These are phyloP conservation scores for Acleris holmiana DNA, from an alignment of 2,888 invertebrate genomes.

Conservation along the genomic window DNA sequence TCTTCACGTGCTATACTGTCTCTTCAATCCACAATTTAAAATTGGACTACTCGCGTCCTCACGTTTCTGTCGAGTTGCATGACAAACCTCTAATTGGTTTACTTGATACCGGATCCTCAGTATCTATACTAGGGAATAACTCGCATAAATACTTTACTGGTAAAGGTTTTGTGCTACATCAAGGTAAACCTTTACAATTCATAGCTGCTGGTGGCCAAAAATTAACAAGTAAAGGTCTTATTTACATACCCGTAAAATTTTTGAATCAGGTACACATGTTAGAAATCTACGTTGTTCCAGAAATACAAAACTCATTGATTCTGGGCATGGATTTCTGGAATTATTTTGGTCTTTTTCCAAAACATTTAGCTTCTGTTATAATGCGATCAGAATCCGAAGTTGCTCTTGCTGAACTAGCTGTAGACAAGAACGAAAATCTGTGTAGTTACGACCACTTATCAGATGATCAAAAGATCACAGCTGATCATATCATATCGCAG, in stretches of 20 bases:
- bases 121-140: background rate
- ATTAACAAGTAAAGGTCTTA: background rate
- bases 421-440: background rate
- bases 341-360: background rate
- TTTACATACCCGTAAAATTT: background rate
- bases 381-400: background rate
- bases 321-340: conserved; percentile 2
- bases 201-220: background rate
- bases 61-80: background rate
- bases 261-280: background rate
- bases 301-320: background rate
- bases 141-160: background rate
- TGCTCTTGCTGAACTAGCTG: background rate
- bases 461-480: background rate
- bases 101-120: background rate
- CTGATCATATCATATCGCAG: background rate
- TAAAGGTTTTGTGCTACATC: background rate
- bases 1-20: background rate
- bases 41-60: background rate
- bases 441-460: background rate
- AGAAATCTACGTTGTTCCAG: background rate
- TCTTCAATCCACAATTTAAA: background rate
- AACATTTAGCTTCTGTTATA: background rate
- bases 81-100: background rate
- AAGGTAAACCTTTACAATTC: background rate